These are phyloP conservation scores for Aphelenchoides fujianensis DNA, from an alignment of 1,140 invertebrate genomes.

Conservation along the genomic window DNA sequence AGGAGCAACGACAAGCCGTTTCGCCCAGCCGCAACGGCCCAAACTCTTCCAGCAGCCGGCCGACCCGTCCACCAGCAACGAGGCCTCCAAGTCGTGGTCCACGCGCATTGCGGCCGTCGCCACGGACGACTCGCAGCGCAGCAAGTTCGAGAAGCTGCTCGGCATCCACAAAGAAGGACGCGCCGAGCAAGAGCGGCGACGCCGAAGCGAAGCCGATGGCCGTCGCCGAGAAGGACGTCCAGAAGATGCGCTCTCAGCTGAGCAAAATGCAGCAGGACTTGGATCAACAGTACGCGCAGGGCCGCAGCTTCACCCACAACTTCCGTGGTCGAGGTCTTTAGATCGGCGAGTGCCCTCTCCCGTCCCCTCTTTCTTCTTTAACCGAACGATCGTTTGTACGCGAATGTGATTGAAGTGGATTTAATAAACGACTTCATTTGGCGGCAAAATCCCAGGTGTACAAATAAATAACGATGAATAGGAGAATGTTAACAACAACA, in stretches of 20 bases:
- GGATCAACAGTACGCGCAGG: not conserved
- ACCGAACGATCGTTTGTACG: too few relatives aligned
- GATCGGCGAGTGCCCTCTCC: too few relatives aligned
- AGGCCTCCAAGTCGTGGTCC: conserved; percentile 3
- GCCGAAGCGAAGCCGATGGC: not conserved
- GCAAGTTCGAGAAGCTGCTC: conserved; percentile 17
- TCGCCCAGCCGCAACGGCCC: conserved; percentile 4
- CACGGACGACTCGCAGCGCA: conserved; percentile 13
- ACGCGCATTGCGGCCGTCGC: conserved; percentile 17
- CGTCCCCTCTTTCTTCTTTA: too few relatives aligned
- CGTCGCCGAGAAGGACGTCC: not conserved
- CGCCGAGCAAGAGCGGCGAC: too few relatives aligned
- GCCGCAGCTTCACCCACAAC: not conserved
- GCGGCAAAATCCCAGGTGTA: not conserved
- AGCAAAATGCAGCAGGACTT: not conserved
- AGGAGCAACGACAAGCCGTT: conserved; percentile 1
- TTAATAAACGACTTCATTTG: not conserved
- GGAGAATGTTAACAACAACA: not conserved
- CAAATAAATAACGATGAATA: not conserved
- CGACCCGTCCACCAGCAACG: conserved; percentile 2
- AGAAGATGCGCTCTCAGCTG: too few relatives aligned
- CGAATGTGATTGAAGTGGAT: conserved; percentile 4
- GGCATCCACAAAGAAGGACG: conserved; percentile 20
- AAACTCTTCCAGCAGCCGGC: conserved; percentile 12
- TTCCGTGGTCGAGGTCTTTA: conserved; percentile 10